phyloP scores from a whole-genome alignment of 2,888 invertebrate species.

The Dryomyza anilis region DNA sequence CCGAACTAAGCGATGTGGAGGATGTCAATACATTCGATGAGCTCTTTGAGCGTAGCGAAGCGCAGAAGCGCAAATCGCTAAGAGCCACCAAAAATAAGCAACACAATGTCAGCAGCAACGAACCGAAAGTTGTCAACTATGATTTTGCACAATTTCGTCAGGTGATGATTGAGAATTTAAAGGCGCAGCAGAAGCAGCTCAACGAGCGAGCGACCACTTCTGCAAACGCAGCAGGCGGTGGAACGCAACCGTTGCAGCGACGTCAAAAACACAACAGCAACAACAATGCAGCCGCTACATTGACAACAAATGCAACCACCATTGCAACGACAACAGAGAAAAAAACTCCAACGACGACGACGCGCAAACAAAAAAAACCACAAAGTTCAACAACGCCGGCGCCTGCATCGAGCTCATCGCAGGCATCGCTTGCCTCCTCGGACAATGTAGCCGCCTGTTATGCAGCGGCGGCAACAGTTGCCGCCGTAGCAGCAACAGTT shows the following conservation, averaged over 20 bases:
- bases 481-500: background rate
- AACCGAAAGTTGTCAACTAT: constrained; percentile 32
- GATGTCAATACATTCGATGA: constrained; percentile 54
- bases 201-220: constrained; percentile 37
- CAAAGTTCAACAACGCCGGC: constrained; percentile 38
- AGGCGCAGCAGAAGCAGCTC: constrained; percentile 16
- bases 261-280: constrained; percentile 26
- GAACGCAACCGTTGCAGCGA: constrained; percentile 30
- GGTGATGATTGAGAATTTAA: constrained; percentile 37
- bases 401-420: constrained; percentile 35
- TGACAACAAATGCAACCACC: too few species aligned
- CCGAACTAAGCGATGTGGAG: constrained; percentile 53
- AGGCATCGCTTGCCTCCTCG: constrained; percentile 2
- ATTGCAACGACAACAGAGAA: too few species aligned
- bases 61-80: constrained; percentile 26
- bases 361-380: constrained; percentile 23
- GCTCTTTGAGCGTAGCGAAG: constrained; percentile 46
- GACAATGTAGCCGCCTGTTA: background rate
- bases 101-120: background rate
- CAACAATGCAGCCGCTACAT: too few species aligned
- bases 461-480: background rate
- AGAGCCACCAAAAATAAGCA: constrained; percentile 20
- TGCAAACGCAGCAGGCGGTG: constrained; percentile 34
- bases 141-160: constrained; percentile 41
- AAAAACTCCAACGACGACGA: background rate